phyloP scores from a whole-genome alignment of 2,797 vertebrate species.

The Pseudochirops cupreus region DNA sequence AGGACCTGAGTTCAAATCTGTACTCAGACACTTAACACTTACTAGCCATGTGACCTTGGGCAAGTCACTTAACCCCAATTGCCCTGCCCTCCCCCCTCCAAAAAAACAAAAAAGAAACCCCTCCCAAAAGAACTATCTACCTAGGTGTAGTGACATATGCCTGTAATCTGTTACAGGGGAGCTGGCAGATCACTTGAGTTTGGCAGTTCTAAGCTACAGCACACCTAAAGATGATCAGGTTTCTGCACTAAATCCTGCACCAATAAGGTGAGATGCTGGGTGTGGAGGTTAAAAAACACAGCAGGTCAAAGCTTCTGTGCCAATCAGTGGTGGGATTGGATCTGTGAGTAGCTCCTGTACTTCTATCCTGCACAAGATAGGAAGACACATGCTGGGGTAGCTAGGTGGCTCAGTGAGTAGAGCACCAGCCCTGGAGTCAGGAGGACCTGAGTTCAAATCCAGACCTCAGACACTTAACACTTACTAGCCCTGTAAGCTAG shows the following conservation, averaged over 20 bases:
- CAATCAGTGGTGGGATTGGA: neutral
- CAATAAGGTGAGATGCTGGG: neutral
- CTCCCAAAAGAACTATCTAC: neutral
- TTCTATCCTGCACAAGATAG: neutral
- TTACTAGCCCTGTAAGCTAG: too few relatives aligned
- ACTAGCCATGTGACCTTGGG: too few relatives aligned
- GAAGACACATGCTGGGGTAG: neutral
- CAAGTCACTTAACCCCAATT: too few relatives aligned
- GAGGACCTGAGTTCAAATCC: too few relatives aligned
- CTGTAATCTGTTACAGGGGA: neutral
- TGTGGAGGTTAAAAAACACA: neutral
- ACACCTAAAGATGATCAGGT: neutral
- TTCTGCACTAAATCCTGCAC: neutral
- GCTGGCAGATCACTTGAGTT: neutral
- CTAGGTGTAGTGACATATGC: neutral
- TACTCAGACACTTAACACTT: too few relatives aligned
- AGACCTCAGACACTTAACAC: too few relatives aligned
- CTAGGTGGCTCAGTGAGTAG: too few relatives aligned
- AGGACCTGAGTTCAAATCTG: too few relatives aligned
- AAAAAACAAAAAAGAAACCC: too few relatives aligned
- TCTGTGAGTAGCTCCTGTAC: neutral
- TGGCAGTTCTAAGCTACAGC: neutral
- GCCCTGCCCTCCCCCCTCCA: too few relatives aligned
- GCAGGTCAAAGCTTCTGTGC: neutral
- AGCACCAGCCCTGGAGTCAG: too few relatives aligned